Evolutionary conservation across 2,888 invertebrate species (phyloP), one percentile per base, ranked within the genome.

Genomic region (Smittia aterrima): DNA sequence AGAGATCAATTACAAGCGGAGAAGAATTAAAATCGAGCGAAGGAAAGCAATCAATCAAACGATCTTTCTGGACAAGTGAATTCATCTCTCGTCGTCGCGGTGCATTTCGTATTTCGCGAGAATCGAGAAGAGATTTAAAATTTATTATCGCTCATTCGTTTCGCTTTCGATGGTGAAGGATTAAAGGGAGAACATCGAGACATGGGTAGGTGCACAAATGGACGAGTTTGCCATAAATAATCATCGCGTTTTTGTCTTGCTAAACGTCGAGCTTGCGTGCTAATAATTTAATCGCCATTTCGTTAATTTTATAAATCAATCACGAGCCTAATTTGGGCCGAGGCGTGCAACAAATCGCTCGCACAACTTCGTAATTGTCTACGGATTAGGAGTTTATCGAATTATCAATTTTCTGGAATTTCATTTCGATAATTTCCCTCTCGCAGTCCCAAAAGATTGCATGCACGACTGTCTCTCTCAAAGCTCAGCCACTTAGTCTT

Each of bases 241-340:
- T n/a, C 47, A 47, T 58, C 58, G 22, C 18, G 20, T 58, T 58
- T 58, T 22, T 47, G 16, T 47, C 47, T 13, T 58, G 22, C 22
- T 20, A 58, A 58, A 58, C 9, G 7, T 22, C 18, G 18, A 18
- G 22, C 16, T 74, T 74, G 74, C 74, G 74, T 74, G 74, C 66
- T 66, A 62, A 62, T 62, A 71, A 71, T 73, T 64, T 64, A 73
- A 71, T 54, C 53, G 53, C 24, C 41, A 1, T 71, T 53, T 67
- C 13, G 54, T 54, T 71, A 74, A 74, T 74, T 66, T 66, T 47
- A 66, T 41, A 74, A 64, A 74, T 74, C 74, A 74, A 64, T 74
- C 74, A 66, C 64, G 9, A 1, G 40, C n/a, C 38, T 27, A 24
- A 25, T 66, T 66, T 22, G 11, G 32, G n/a, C 22, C 18, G n/a